A percentile compares a stretch with the other conserved stretches of the same genome.
These are phyloP conservation scores for Ochropleura leucogaster DNA, from an alignment of 2,888 invertebrate genomes.

Conservation along the genomic window DNA sequence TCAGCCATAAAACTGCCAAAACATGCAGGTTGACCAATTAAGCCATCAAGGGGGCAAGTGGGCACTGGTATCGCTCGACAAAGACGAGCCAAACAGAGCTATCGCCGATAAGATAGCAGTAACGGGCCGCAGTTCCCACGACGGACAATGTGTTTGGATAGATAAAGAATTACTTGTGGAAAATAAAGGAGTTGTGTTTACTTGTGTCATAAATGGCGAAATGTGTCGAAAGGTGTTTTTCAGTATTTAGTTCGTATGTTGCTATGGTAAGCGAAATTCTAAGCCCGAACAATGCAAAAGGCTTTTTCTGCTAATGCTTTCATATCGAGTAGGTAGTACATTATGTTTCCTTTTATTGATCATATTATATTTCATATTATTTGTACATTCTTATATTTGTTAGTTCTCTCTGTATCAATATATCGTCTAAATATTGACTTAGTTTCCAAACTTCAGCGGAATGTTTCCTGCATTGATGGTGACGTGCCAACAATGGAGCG, in stretches of 20 bases:
- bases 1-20: slow-evolving; percentile 55
- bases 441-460: slow-evolving; percentile 54
- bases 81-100: slow-evolving; percentile 60
- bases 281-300: neutral
- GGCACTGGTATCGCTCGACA: slow-evolving; percentile 57
- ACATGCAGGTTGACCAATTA: slow-evolving; percentile 64
- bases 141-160: slow-evolving; percentile 62
- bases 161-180: slow-evolving; percentile 65
- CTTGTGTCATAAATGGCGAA: slow-evolving; percentile 54
- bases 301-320: neutral
- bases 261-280: neutral
- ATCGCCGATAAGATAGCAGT: slow-evolving; percentile 70
- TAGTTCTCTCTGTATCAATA: slow-evolving; percentile 49
- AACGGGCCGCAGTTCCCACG: slow-evolving; percentile 68
- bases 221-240: slow-evolving; percentile 39
- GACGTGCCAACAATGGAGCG: slow-evolving; percentile 64
- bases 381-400: slow-evolving; percentile 38
- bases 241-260: neutral
- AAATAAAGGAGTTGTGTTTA: slow-evolving; percentile 63
- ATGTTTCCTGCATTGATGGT: slow-evolving; percentile 55
- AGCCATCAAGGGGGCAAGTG: slow-evolving; percentile 53
- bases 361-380: slow-evolving; percentile 5
- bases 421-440: slow-evolving; percentile 63
- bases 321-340: neutral
- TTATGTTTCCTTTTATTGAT: slow-evolving; percentile 15